phyloP scores from a whole-genome alignment of 37 sponge, comb jelly and placozoan genomes.

The Amphimedon queenslandica region DNA sequence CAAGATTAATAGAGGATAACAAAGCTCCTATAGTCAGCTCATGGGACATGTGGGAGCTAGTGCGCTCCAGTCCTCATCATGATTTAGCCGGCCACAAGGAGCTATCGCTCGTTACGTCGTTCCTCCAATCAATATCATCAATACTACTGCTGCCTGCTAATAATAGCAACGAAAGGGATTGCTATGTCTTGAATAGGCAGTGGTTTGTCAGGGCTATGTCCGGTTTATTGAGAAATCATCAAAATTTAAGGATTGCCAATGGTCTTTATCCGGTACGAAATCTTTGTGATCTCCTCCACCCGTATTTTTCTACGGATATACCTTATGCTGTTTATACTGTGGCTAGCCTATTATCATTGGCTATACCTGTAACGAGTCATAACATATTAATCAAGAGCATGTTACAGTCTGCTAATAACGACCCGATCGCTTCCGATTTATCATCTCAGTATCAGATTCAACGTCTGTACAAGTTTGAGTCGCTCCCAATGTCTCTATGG shows the following conservation, averaged over 20 bases:
- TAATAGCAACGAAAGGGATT: not conserved
- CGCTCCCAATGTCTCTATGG: conserved; percentile 37
- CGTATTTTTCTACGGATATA: not conserved
- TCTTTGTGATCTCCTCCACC: conserved; percentile 34
- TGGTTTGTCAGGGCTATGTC: conserved; percentile 30
- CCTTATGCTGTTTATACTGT: conserved; percentile 26
- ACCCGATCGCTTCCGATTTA: not conserved
- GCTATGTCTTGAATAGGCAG: conserved; percentile 35
- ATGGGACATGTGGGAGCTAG: conserved; percentile 38
- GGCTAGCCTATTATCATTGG: conserved; percentile 20
- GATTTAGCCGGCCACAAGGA: conserved; percentile 40
- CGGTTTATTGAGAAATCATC: not conserved
- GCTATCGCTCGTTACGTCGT: conserved; percentile 31
- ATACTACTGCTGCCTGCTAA: conserved; percentile 17
- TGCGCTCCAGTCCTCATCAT: conserved; percentile 30
- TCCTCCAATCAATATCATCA: conserved; percentile 5
- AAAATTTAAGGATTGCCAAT: conserved; percentile 3
- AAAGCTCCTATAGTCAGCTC: conserved; percentile 25
- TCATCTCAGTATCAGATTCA: conserved; percentile 26
- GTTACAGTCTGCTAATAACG: conserved; percentile 6
- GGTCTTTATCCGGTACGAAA: conserved; percentile 22
- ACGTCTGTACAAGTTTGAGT: conserved; percentile 29
- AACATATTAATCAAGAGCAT: conserved; percentile 33
- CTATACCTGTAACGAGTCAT: conserved; percentile 33
- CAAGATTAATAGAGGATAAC: not conserved